Percentiles rank a stretch among this genome's conserved stretches.
These are phyloP conservation scores for Centrocercus urophasianus DNA, from an alignment of 2,113 vertebrate species.

Conservation along the genomic window DNA sequence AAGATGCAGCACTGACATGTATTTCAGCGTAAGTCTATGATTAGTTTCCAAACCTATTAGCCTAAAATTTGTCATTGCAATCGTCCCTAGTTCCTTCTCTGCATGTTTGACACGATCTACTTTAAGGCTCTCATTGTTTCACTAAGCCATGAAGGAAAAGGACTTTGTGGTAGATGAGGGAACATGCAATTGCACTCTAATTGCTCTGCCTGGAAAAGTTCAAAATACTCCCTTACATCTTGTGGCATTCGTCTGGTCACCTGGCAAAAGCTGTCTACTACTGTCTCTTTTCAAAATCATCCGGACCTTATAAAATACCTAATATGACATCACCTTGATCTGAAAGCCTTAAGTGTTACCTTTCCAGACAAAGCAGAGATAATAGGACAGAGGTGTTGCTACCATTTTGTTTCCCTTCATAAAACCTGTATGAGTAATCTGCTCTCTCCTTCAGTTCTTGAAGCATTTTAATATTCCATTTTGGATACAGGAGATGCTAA, in stretches of 20 bases:
- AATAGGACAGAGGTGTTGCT: not conserved
- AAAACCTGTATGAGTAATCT: not conserved
- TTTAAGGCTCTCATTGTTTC: not conserved
- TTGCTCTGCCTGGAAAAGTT: not conserved
- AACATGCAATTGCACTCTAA: not conserved
- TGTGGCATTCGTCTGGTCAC: not conserved
- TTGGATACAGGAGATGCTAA: constrained; percentile 13
- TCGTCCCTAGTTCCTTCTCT: not conserved
- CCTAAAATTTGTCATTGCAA: not conserved
- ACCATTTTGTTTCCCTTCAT: not conserved
- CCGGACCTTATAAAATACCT: not conserved
- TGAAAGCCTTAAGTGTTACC: not conserved
- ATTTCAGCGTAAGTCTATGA: not conserved
- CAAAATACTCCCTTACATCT: not conserved
- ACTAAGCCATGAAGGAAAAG: not conserved
- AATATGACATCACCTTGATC: not conserved
- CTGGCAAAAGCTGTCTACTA: not conserved
- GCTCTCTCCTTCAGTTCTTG: not conserved
- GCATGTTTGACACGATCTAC: not conserved
- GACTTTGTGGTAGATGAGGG: not conserved
- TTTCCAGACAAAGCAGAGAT: not conserved
- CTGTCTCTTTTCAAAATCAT: not conserved
- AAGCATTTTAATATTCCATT: not conserved
- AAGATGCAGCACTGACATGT: not conserved
- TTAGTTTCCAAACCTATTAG: not conserved